Evolutionary conservation across 2,797 vertebrate genomes (phyloP), one percentile per base, ranked within the genome.

Genomic region (Lagocephalus sceleratus): DNA sequence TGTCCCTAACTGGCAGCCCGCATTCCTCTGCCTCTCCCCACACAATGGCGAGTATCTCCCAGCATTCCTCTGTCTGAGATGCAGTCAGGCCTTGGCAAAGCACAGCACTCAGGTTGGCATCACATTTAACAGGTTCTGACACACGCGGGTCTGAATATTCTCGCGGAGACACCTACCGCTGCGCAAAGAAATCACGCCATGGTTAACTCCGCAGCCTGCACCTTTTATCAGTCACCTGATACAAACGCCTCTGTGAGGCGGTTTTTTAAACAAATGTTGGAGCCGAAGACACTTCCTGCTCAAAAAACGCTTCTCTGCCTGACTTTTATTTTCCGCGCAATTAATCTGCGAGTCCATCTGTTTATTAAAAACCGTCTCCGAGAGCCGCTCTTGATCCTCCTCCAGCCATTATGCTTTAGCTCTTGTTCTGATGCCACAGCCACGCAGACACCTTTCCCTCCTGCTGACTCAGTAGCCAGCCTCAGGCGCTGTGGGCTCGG

Each of bases 381-480:
- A 65, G 54, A 40, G 19, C 75, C 21, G 63, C 68, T 77, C 75
- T 78, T 69, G 63, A 69, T 78, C 71, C 64, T 46, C 75, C 75
- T 72, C 70, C 44, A 57, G 65, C 82, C 73, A 66, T 74, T 78
- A 69, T 57, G 62, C 77, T 79, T 42, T 71, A 71, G 75, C 75
- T 73, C 79, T 78, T 79, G 76, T 72, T 85, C 78, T 77, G 85
- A 87, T 86, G 83, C 82, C 84, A 86, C 81, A 85, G 85, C 77
- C 85, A 73, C 80, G 77, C 90, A 90, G 88, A 91, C 90, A 91
- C 89, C 89, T 90, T 90, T 88, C 84, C 79, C 81, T 90, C 82
- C 82, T 89, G 90, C 90, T 91, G 90, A 91, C 89, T 91, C 89
- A 90, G 89, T 88, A 84, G 63, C 75, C 84, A 82, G 85, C 90